phyloP scores from a whole-genome alignment of 1,140 invertebrate genomes.

The Nasonia longicornis region DNA sequence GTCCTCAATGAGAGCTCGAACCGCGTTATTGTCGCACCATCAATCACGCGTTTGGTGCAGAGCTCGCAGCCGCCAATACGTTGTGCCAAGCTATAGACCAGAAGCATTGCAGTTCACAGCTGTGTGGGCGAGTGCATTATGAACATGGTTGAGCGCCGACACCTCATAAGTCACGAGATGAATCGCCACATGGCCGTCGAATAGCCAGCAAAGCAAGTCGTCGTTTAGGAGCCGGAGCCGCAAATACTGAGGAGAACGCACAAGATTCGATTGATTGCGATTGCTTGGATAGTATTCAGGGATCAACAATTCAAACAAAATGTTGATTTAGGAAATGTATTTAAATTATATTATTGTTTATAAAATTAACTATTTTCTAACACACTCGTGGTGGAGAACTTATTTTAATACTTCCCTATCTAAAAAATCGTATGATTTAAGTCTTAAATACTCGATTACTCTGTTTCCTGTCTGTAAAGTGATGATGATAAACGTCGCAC shows the following conservation, averaged over 20 bases:
- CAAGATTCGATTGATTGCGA: background rate
- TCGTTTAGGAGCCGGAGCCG: background rate
- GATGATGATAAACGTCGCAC: no score
- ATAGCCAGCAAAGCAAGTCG: background rate
- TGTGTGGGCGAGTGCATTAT: background rate
- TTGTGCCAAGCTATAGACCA: background rate
- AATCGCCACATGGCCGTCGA: background rate
- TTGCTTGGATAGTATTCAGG: background rate
- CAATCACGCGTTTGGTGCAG: constrained; percentile 4
- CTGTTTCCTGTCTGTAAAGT: no score
- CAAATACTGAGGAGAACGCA: background rate
- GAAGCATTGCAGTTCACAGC: background rate
- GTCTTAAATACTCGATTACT: no score
- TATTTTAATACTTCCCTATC: no score
- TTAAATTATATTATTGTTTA: no score
- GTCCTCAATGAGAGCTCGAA: background rate
- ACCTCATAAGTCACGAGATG: constrained; percentile 14
- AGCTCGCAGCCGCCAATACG: background rate
- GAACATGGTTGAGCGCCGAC: background rate
- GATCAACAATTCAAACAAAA: background rate
- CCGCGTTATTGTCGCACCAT: constrained; percentile 8
- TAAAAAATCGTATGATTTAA: no score
- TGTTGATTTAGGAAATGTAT: no score
- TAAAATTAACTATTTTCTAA: no score
- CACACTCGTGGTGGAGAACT: no score